Evolutionary conservation across 2,113 vertebrate species (phyloP).

Genomic region (Scomber scombrus): DNA sequence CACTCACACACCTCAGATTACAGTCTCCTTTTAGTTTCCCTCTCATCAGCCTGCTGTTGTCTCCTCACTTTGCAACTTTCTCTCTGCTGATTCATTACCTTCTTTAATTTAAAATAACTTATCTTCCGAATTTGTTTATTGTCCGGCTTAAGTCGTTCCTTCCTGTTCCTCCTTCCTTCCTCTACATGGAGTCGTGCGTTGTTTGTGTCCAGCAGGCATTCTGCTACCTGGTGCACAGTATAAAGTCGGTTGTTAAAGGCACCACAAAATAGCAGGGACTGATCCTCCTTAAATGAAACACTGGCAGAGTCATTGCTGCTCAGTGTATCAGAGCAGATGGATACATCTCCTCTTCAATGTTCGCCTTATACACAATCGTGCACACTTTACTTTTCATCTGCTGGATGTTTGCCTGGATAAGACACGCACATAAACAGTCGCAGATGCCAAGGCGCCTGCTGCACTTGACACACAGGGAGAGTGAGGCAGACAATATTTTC

Average conservation of each 20-base stretch:
- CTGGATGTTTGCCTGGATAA: constrained; percentile 44
- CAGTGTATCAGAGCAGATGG: constrained; percentile 72
- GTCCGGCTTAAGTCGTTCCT: constrained; percentile 23
- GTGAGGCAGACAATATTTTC: constrained; percentile 28
- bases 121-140: constrained; percentile 12
- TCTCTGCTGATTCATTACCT: background rate
- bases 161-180: constrained; percentile 12
- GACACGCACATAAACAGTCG: background rate
- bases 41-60: background rate
- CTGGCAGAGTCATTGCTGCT: constrained; percentile 72
- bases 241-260: constrained; percentile 48
- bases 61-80: background rate
- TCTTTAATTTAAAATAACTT: constrained; percentile 26
- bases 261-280: constrained; percentile 55
- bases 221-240: constrained; percentile 27
- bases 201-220: constrained; percentile 22
- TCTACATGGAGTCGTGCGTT: background rate
- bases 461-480: constrained; percentile 35
- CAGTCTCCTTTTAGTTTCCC: constrained; percentile 18
- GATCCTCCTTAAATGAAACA: constrained; percentile 60
- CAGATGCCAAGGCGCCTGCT: constrained; percentile 47
- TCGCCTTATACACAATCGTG: constrained; percentile 40
- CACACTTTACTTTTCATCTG: constrained; percentile 48
- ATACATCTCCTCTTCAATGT: constrained; percentile 44
- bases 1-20: constrained; percentile 52